Evolutionary conservation across 2,797 vertebrate genomes (phyloP), one percentile per base, ranked within the genome.

Genomic region (Anableps anableps): DNA sequence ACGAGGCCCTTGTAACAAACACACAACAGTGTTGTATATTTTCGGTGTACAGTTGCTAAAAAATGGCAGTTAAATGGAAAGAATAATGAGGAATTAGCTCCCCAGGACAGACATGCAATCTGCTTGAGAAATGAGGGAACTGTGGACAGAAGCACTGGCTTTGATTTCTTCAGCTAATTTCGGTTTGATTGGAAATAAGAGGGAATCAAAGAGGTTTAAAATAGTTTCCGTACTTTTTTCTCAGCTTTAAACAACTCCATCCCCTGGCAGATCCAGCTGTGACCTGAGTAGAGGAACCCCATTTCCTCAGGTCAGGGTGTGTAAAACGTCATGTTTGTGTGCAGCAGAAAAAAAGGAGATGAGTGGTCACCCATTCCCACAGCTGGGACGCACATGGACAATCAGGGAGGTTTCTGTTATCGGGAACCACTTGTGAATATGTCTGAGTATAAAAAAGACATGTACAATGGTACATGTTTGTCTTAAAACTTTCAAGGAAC

Each of bases 381-480:
- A 94, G 91, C 93, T 95, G 94, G 89, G 85, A 84, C 87, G 85
- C 94, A 94, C 88, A 94, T 94, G 94, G 89, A 77, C 86, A 34
- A 87, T 75, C 77, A 78, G 38, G 88, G 92, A 89, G 88, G 88
- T 89, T 91, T 90, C 76, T 81, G 78, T 88, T 88, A 79, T 83
- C 45, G 6, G 74, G 3, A 58, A 76, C 85, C 72, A 70, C 81
- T 91, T 83, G 89, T 90, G 89, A 88, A 91, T 66, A 80, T 88
- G 89, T 91, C 77, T 70, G 50, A 71, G 83, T 80, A 72, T 83
- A 72, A 86, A 81, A 48, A 55, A 80, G 83, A 31, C 48, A 26
- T 9, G 62, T 23, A 26, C 5, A 23, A 74, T 77, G 84, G 81
- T 73, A 41, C 43, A 14, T 71, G 68, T 80, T 72, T 55, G 34